phyloP scores from a whole-genome alignment of 2,797 vertebrate genomes.

The Natrix natrix region DNA sequence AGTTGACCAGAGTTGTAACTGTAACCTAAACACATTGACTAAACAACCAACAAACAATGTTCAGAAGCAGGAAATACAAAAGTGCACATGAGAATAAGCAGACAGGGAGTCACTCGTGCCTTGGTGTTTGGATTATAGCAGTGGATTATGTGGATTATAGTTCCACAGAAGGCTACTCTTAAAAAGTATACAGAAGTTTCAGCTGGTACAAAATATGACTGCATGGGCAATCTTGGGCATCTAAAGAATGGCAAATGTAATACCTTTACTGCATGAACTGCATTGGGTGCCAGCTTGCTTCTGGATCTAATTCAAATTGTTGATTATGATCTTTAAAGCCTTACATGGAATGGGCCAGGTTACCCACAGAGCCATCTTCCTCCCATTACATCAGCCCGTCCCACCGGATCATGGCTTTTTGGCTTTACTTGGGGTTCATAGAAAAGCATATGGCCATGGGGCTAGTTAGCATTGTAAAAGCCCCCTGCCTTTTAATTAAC shows the following conservation, averaged over 20 bases:
- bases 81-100: neutral
- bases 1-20: neutral
- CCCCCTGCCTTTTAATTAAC: neutral
- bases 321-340: neutral
- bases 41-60: neutral
- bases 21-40: neutral
- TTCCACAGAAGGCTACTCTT: neutral
- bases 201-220: neutral
- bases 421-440: too few species aligned
- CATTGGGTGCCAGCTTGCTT: neutral
- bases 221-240: neutral
- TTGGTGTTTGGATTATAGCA: neutral
- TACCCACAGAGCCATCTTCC: neutral
- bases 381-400: neutral
- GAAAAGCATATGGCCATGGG: neutral
- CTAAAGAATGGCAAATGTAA: neutral
- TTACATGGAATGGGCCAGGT: neutral
- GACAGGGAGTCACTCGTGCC: neutral
- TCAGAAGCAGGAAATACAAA: neutral
- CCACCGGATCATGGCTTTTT: neutral
- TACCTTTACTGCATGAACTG: neutral
- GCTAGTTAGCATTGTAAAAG: neutral
- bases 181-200: neutral
- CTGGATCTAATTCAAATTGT: neutral
- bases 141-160: too few species aligned